Evolutionary conservation across 2,797 vertebrate species (phyloP).

Genomic region (Cygnus olor): DNA sequence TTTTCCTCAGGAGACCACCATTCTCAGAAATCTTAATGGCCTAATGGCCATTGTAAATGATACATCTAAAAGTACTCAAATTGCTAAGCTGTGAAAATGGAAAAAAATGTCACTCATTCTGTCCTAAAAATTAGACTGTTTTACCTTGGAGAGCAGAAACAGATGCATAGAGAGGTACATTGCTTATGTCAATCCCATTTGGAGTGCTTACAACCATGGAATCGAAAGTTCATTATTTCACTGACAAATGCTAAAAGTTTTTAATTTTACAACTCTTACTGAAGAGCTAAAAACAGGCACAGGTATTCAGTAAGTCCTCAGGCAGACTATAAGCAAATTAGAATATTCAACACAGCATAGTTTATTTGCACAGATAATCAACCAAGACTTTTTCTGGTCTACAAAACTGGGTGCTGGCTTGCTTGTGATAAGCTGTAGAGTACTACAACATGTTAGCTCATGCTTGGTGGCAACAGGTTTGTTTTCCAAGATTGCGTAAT

Average conservation of each 20-base stretch:
- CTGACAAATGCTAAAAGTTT: not conserved
- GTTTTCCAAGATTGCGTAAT: constrained; percentile 80
- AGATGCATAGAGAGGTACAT: not conserved
- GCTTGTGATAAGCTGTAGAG: constrained; percentile 54
- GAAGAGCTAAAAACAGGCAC: constrained; percentile 3
- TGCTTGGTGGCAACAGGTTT: constrained; percentile 76
- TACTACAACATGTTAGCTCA: constrained; percentile 76
- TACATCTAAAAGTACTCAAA: not conserved
- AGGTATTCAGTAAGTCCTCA: constrained; percentile 1
- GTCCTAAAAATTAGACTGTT: not conserved
- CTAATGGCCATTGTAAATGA: not conserved
- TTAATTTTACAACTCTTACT: not conserved
- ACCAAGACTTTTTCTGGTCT: constrained; percentile 29
- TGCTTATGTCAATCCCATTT: rapidly evolving
- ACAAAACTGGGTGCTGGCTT: constrained; percentile 61
- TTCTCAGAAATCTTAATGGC: not conserved
- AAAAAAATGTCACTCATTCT: not conserved
- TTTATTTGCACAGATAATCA: constrained; percentile 67
- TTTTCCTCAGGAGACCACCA: not conserved
- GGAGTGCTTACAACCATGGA: not conserved
- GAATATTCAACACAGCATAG: constrained; percentile 23
- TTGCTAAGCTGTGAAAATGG: not conserved
- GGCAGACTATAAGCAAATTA: constrained; percentile 28
- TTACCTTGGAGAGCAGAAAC: not conserved
- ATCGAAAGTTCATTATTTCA: not conserved